phyloP scores from a whole-genome alignment of 2,113 vertebrate species.

The Python bivittatus region DNA sequence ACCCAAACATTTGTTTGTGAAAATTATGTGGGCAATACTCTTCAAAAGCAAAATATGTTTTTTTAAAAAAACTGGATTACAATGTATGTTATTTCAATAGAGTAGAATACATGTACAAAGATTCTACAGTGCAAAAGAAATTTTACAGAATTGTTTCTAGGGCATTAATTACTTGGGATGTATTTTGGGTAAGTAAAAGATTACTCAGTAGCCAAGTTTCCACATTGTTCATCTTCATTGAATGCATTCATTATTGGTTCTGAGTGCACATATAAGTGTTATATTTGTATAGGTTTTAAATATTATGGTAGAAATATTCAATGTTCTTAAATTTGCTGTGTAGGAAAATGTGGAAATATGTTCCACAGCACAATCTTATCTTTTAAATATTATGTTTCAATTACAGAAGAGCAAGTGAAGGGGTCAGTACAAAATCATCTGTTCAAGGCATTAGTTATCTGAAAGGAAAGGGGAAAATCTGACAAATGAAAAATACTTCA shows the following conservation, averaged over 20 bases:
- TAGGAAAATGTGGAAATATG: not conserved
- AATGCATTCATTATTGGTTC: not conserved
- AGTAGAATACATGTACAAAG: not conserved
- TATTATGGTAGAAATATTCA: not conserved
- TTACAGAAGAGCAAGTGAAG: not conserved
- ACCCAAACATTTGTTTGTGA: conserved; percentile 55
- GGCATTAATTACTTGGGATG: not conserved
- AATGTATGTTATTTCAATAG: conserved; percentile 52
- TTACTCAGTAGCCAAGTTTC: not conserved
- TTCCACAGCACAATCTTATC: not conserved
- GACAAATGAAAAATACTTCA: not conserved
- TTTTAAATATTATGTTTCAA: not conserved
- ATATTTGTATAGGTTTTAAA: not conserved
- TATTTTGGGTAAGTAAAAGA: not conserved
- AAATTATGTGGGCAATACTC: conserved; percentile 44
- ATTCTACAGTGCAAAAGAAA: conserved; percentile 41
- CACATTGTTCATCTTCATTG: not conserved
- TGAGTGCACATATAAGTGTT: too few species aligned
- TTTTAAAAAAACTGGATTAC: conserved; percentile 39
- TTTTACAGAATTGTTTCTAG: not conserved
- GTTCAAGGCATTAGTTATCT: not conserved
- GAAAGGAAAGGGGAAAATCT: not conserved
- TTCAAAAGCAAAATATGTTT: conserved; percentile 51
- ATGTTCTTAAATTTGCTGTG: not conserved
- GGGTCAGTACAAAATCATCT: not conserved